Evolutionary conservation across 2,113 vertebrate genomes (phyloP), one percentile per base, ranked within the genome.

Genomic region (Eudyptes chrysolophus): DNA sequence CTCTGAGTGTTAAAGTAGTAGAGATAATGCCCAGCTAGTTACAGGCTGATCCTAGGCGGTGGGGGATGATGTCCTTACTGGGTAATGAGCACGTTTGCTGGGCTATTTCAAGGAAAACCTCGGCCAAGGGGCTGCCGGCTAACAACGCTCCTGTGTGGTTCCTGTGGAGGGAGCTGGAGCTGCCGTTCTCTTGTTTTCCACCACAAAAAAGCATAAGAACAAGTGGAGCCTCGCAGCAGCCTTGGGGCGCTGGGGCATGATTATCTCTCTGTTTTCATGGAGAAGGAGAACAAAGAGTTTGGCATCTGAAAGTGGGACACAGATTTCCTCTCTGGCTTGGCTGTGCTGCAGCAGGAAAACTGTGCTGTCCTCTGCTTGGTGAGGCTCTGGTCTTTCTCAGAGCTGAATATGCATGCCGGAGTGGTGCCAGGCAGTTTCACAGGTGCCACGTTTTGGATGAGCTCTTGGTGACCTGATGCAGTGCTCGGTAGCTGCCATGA

Each of bases 281-380:
- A 74, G 62, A 77, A 88, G 60, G 40, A 89, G 52, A 87, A 75
- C 77, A 87, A 97, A 89, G 77, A 81, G 11, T 75, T 95, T 89
- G 84, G 77, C 65, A 51, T 66, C 51, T 84, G 84, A 75, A 85
- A 81, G 54, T 48, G 52, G 74, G 64, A 62, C 64, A 71, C 42
- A 82, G 68, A 61, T 89, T 86, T 84, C 76, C 51, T 91, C 68
- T 77, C 55, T 9, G 10, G 44, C 64, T 75, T 94, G 76, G 51
- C 55, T 48, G 6, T 57, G 51, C 52, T 84, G 69, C n/a, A 68
- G 60, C 51, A 51, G 57, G 30, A 83, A 88, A 90, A 52, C 2
- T 5, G 26, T 12, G 51, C 30, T 78, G 16, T 58, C 19, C 71
- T 94, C 51, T 26, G 22, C 0, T 0, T 58, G 40, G 34, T 30